A percentile compares a stretch with the other conserved stretches of the same genome.
phyloP scores from a whole-genome alignment of 2,113 vertebrate species.

The Polyodon spathula region DNA sequence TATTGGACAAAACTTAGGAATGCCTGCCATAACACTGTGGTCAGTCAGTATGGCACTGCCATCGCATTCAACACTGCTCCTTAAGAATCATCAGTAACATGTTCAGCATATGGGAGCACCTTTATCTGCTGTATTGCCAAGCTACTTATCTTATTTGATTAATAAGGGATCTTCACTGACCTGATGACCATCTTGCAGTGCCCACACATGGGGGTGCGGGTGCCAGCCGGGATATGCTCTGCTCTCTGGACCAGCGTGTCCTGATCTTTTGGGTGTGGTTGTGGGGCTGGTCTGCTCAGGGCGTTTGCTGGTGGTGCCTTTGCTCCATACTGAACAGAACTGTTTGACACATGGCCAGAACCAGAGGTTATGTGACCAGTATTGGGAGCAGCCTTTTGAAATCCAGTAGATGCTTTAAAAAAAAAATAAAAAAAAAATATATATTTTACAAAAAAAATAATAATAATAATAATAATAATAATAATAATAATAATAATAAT shows the following conservation, averaged over 20 bases:
- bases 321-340: conserved; percentile 28
- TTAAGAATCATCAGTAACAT: too few species aligned
- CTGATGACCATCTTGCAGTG: conserved; percentile 85
- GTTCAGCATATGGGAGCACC: too few species aligned
- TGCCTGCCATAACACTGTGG: too few species aligned
- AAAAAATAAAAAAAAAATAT: neutral
- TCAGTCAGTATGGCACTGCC: too few species aligned
- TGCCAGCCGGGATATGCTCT: conserved; percentile 86
- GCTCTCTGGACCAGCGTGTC: conserved; percentile 82
- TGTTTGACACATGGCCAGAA: conserved; percentile 60
- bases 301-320: conserved; percentile 19
- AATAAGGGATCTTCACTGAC: conserved; percentile 41
- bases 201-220: conserved; percentile 85
- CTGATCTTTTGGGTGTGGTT: conserved; percentile 62
- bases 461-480: too few species aligned
- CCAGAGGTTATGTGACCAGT: conserved; percentile 49
- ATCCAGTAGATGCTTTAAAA: conserved; percentile 24
- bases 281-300: conserved; percentile 26
- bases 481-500: too few species aligned
- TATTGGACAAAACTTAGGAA: too few species aligned
- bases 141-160: too few species aligned
- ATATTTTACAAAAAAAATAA: neutral
- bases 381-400: conserved; percentile 35
- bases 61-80: too few species aligned
- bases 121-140: too few species aligned